Base-by-base conservation (phyloP, 2,888 invertebrate genomes). In the Megalurothrips usitatus region DNA sequence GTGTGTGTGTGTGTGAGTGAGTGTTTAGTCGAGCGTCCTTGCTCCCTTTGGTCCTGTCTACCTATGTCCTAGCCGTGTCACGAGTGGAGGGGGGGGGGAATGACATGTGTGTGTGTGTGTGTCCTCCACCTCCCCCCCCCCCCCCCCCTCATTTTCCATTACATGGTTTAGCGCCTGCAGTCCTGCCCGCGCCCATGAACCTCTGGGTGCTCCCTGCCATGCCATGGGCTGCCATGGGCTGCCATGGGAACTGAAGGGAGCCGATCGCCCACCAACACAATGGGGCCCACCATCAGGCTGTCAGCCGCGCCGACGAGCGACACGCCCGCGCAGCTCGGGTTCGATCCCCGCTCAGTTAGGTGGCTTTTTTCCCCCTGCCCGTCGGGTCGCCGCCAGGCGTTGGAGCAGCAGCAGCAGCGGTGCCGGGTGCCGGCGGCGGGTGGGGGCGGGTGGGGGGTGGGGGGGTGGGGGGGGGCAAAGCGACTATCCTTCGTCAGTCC, bases 151-250 rank as follows among this genome's bases (percentile, higher is more conserved):
- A 58, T 14, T 75, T 75, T 75, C 68, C 23, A 75, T 75, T 75
- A 75, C 68, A 75, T 26, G 68, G 68, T 75, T 75, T 75, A 75
- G 68, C 68, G 68, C 68, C 68, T 75, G 26, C 68, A 8, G 10
- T n/a, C n/a, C 23, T 11, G 68, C 12, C 68, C 26, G 23, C 14
- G 34, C 34, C 34, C 34, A 43, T 43, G 34, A 43, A 43, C 34
- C 34, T 43, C 34, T 43, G 34, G 34, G n/a, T n/a, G n/a, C n/a
- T n/a, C n/a, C 34, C 34, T 6, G 34, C 34, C 6, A 2, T 43
- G 34, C 34, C 34, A n/a, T n/a, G n/a, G n/a, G n/a, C n/a, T n/a
- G n/a, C 49, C 49, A 49, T 14, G 14, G 58, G 14, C 19, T 58
- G 58, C 19, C 58, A 8, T 58, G 58, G 58, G 58, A 58, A 58